A percentile compares a stretch with the other conserved stretches of the same genome.
These are phyloP conservation scores for Coluber constrictor DNA, from an alignment of 2,797 vertebrate species.

Conservation along the genomic window DNA sequence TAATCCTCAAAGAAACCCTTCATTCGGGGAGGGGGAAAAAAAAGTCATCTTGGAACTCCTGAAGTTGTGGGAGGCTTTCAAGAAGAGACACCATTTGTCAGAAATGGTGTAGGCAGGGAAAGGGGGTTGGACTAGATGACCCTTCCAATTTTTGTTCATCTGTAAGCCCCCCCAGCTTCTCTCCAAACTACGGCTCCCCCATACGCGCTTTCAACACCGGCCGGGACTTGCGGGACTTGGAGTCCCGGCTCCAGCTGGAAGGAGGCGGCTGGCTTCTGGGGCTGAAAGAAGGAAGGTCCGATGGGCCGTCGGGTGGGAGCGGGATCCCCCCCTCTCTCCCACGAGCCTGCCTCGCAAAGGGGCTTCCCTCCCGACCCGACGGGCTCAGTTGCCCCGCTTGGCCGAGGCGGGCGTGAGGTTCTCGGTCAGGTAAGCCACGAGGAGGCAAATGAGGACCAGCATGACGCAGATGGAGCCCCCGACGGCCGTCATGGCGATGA, in stretches of 20 bases:
- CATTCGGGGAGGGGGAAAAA: too few species aligned
- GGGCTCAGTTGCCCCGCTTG: conserved; percentile 1
- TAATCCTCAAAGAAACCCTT: not conserved
- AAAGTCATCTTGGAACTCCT: too few species aligned
- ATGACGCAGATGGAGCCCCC: conserved; percentile 97
- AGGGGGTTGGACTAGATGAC: too few species aligned
- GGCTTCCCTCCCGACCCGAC: too few species aligned
- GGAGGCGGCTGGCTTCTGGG: not conserved
- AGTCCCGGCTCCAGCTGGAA: not conserved
- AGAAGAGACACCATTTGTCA: too few species aligned
- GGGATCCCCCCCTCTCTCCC: too few species aligned
- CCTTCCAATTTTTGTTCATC: too few species aligned
- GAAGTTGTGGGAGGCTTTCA: too few species aligned
- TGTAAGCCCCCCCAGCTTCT: not conserved
- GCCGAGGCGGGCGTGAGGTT: conserved; percentile 86
- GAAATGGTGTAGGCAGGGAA: too few species aligned
- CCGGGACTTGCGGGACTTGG: not conserved
- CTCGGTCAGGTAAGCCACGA: conserved; percentile 97
- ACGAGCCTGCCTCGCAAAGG: too few species aligned
- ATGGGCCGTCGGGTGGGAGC: too few species aligned
- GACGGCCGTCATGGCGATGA: conserved; percentile 96
- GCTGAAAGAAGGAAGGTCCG: not conserved
- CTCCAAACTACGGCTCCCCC: not conserved
- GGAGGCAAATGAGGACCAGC: conserved; percentile 96
- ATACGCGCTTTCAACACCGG: not conserved